phyloP scores from a whole-genome alignment of 2,797 vertebrate species.

The Poeciliopsis infans region DNA sequence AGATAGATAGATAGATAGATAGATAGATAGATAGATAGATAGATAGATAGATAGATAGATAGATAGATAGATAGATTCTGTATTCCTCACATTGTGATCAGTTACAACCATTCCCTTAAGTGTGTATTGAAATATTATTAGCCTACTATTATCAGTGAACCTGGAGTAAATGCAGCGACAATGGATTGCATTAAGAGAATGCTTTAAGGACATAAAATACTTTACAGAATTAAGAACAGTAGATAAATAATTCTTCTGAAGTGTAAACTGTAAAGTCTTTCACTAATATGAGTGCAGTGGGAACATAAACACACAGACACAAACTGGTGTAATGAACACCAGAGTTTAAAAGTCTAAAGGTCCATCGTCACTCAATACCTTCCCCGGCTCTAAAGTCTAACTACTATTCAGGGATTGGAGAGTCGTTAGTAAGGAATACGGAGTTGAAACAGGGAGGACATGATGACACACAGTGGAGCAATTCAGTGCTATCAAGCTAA shows the following conservation, averaged over 20 bases:
- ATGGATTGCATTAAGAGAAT: neutral
- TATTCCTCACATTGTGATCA: neutral
- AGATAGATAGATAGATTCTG: neutral
- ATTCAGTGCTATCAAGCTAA: slow-evolving; percentile 14
- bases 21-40: neutral
- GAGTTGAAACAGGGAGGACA: neutral
- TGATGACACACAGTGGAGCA: neutral
- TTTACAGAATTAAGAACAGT: neutral
- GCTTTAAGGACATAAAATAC: neutral
- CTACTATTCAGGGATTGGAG: neutral
- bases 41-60: neutral
- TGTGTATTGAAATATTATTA: neutral
- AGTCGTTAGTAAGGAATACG: slow-evolving; percentile 3
- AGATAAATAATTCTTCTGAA: neutral
- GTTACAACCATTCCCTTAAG: neutral
- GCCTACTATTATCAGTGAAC: no score
- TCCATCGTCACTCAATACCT: slow-evolving; percentile 6
- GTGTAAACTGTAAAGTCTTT: neutral
- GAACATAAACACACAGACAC: neutral
- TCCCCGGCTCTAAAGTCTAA: slow-evolving; percentile 10
- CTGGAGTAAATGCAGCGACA: neutral
- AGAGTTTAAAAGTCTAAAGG: neutral
- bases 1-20: no score
- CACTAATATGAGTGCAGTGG: neutral
- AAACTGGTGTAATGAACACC: neutral